phyloP scores from a whole-genome alignment of 2,797 vertebrate species.

The Aythya fuligula region DNA sequence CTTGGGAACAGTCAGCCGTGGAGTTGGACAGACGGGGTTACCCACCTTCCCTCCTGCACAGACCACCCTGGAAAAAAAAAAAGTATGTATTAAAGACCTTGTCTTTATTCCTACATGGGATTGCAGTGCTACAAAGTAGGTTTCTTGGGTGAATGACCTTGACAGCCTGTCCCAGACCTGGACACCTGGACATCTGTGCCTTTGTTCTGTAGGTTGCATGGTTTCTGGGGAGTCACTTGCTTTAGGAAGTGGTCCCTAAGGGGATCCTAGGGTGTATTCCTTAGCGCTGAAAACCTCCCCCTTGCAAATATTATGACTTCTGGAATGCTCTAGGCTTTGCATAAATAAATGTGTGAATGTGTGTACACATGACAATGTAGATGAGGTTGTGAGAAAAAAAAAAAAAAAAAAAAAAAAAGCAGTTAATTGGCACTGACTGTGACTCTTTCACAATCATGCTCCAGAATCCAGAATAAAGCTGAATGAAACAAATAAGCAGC shows the following conservation, averaged over 20 bases:
- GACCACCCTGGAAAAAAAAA: neutral
- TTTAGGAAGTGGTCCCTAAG: neutral
- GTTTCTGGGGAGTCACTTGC: neutral
- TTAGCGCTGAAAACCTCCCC: neutral
- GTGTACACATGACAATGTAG: neutral
- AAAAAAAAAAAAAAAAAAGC: slow-evolving; percentile 32
- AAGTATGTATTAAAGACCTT: neutral
- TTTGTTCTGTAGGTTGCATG: fast-evolving
- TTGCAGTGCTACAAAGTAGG: neutral
- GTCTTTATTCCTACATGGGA: neutral
- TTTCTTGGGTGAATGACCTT: neutral
- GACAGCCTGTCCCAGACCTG: neutral
- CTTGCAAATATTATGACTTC: neutral
- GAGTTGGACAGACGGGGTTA: neutral
- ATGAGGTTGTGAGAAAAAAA: slow-evolving; percentile 32
- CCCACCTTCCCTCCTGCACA: fast-evolving
- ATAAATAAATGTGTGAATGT: neutral
- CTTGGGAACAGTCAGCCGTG: neutral
- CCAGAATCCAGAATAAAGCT: slow-evolving; percentile 45
- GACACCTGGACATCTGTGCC: neutral
- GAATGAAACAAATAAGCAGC: slow-evolving; percentile 75
- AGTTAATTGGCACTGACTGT: slow-evolving; percentile 57
- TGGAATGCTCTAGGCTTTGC: neutral
- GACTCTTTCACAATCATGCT: slow-evolving; percentile 67
- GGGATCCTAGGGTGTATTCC: neutral